Conservation (phyloP, 2,888 invertebrate species). For the Parnassius glacialis region DNA sequence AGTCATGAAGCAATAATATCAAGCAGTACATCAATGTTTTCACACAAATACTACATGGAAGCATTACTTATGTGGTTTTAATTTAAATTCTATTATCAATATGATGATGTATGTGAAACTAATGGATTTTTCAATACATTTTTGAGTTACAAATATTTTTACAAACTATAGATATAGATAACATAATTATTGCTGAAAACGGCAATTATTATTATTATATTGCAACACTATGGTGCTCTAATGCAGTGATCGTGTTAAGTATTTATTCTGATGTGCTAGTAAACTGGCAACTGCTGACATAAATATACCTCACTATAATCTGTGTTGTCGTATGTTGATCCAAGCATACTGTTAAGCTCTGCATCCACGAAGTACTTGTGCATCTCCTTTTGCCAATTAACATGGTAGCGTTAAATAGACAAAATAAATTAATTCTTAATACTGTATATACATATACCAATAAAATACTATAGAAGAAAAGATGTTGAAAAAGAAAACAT, state of each 20-base stretch:
- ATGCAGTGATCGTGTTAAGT: slow-evolving; percentile 17
- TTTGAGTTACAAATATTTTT: too few relatives aligned
- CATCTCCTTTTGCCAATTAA: slow-evolving; percentile 85
- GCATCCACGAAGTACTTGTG: slow-evolving; percentile 91
- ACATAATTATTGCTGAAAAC: too few relatives aligned
- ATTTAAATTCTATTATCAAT: background rate
- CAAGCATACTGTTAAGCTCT: slow-evolving; percentile 88
- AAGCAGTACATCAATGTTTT: slow-evolving; percentile 51
- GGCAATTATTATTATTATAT: background rate
- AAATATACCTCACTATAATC: slow-evolving; percentile 71
- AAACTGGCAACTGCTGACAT: slow-evolving; percentile 9
- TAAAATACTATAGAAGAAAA: slow-evolving; percentile 9
- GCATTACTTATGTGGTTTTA: slow-evolving; percentile 38
- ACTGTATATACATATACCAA: slow-evolving; percentile 36
- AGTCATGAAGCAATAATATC: slow-evolving; percentile 63
- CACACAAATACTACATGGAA: slow-evolving; percentile 75
- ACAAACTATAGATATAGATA: too few relatives aligned
- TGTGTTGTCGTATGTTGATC: slow-evolving; percentile 81
- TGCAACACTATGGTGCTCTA: slow-evolving; percentile 25
- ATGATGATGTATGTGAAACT: background rate
- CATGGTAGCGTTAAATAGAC: slow-evolving; percentile 75
- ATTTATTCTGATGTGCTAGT: slow-evolving; percentile 5
- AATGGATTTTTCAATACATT: background rate
- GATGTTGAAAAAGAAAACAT: slow-evolving; percentile 18
- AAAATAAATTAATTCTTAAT: slow-evolving; percentile 60